Base-by-base conservation (phyloP, 2,888 invertebrate species). In the Acleris cristana region DNA sequence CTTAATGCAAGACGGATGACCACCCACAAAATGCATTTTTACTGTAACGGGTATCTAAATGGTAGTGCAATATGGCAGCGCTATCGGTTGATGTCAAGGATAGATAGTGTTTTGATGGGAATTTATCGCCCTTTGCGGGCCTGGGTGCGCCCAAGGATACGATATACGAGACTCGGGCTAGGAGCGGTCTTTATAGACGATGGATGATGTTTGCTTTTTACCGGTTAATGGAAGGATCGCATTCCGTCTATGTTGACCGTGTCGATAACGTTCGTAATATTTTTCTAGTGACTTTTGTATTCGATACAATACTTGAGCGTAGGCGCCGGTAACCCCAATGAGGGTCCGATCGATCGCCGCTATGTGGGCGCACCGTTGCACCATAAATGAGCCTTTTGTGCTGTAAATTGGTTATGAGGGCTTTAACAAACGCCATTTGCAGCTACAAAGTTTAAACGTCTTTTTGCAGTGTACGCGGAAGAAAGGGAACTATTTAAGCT, bases 331-430 rank as follows among this genome's bases (percentile, higher is more conserved):
- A 82, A 77, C 80, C 76, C 80, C 85, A 81, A 90, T 90, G 87
- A 84, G 89, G 90, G 90, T 86, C 78, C 84, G 87, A 90, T 90
- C 88, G 89, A 89, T 89, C 74, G 83, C 72, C 75, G 72, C 69
- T 70, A 87, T 88, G 90, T 90, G 90, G 90, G 90, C 85, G 87
- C 77, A 76, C 76, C 81, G 83, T 81, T 77, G 80, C 82, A 79
- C 81, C 75, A 79, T 83, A 88, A 88, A 89, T 82, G 87, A 90
- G 84, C 89, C 88, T 88, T 91, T 92, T 91, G 90, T 92, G 76
- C 77, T 74, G 76, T 86, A 85, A 86, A 91, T 90, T 90, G 84
- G 80, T 83, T 81, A 89, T 87, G 83, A 86, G 88, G 89, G 89
- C 78, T 78, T 85, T 83, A 85, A 81, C 85, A 85, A 86, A 87